Conservation (phyloP, 2,113 vertebrate species). For the Clinocottus analis region DNA sequence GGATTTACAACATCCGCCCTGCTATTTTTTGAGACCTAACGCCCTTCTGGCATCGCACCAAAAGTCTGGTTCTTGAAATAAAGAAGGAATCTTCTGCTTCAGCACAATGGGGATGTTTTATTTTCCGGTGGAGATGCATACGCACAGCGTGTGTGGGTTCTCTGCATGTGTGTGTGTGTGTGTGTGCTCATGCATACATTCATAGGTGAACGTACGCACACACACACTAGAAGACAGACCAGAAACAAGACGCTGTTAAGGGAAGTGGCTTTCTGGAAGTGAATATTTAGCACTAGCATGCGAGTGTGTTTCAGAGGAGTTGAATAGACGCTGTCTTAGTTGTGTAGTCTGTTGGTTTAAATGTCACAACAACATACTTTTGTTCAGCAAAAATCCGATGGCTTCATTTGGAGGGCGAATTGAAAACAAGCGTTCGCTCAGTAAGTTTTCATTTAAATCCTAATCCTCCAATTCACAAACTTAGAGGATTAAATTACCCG, state of each 20-base stretch:
- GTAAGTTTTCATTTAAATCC: slow-evolving; percentile 19
- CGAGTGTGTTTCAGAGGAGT: not conserved
- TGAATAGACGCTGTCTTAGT: slow-evolving; percentile 2
- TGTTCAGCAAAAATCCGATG: not conserved
- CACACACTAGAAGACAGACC: not conserved
- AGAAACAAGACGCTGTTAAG: slow-evolving; percentile 31
- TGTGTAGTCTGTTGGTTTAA: no score
- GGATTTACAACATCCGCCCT: slow-evolving; percentile 54
- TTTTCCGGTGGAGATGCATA: slow-evolving; percentile 56
- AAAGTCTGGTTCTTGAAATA: slow-evolving; percentile 51
- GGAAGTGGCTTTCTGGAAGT: slow-evolving; percentile 40
- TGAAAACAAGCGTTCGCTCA: slow-evolving; percentile 4
- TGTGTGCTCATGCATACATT: slow-evolving; percentile 13
- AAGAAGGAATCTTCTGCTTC: slow-evolving; percentile 57
- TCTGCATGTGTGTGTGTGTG: slow-evolving; percentile 24
- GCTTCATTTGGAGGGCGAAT: slow-evolving; percentile 20
- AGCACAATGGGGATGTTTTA: slow-evolving; percentile 70
- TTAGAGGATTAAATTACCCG: slow-evolving; percentile 29
- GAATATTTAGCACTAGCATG: slow-evolving; percentile 39
- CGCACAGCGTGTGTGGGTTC: slow-evolving; percentile 3
- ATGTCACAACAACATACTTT: no score
- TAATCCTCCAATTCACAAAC: slow-evolving; percentile 22
- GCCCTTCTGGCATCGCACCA: slow-evolving; percentile 42
- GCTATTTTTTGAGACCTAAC: slow-evolving; percentile 31
- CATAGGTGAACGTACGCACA: slow-evolving; percentile 44